phyloP scores from a whole-genome alignment of 1,140 invertebrate species.

The Carposina sasakii region DNA sequence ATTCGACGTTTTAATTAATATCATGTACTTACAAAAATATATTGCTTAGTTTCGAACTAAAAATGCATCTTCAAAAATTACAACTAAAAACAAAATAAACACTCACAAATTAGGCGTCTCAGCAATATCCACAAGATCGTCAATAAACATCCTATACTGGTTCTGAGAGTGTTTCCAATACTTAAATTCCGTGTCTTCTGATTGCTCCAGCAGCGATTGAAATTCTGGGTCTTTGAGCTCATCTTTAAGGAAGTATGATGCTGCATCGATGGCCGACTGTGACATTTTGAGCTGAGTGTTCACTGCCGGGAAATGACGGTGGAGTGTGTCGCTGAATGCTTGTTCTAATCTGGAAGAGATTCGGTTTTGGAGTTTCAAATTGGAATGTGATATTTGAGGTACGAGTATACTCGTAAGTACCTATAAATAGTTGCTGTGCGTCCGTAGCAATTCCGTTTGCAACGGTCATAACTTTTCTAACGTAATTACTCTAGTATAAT shows the following conservation, averaged over 20 bases:
- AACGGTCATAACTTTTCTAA: no score
- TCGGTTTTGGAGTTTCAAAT: no score
- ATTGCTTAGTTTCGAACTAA: no score
- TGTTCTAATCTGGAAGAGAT: conserved; percentile 76
- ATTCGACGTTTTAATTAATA: no score
- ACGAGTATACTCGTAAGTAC: no score
- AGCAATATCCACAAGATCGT: conserved; percentile 77
- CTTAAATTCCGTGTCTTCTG: conserved; percentile 44
- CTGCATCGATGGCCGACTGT: conserved; percentile 68
- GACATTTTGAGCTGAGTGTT: conserved; percentile 75
- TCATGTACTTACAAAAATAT: no score
- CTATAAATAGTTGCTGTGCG: no score
- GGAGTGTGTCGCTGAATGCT: conserved; percentile 66
- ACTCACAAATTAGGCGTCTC: conserved; percentile 81
- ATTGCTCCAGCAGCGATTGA: conserved; percentile 43
- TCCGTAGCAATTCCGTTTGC: no score
- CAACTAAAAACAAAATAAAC: conserved; percentile 10
- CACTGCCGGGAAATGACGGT: conserved; percentile 73
- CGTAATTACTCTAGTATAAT: no score
- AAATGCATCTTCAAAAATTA: no score
- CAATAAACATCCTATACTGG: conserved; percentile 76
- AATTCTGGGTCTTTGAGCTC: conserved; percentile 40
- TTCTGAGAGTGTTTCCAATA: conserved; percentile 67
- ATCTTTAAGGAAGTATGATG: conserved; percentile 61
- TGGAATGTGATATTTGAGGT: no score